Evolutionary conservation across 2,113 vertebrate species (phyloP).

Genomic region (Petrocephalus microphthalmus): DNA sequence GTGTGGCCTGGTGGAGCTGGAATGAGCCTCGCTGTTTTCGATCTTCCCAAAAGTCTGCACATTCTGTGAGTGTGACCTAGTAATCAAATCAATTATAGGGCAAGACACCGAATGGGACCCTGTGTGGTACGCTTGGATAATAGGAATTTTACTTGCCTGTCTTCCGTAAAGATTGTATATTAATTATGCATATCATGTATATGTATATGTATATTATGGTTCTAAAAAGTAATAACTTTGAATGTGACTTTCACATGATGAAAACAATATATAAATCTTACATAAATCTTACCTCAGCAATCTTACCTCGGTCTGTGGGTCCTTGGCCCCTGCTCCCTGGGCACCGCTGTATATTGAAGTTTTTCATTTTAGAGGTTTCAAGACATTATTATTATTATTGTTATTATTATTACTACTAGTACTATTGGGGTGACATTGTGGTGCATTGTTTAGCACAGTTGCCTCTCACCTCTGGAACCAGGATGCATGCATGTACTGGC

Average conservation of each 20-base stretch:
- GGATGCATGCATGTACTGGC: neutral
- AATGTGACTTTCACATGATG: neutral
- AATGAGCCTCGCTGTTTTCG: neutral
- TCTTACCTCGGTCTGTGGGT: too few species aligned
- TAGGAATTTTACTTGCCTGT: neutral
- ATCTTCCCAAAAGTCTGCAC: neutral
- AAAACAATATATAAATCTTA: neutral
- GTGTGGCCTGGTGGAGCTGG: neutral
- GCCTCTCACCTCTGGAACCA: neutral
- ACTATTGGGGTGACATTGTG: neutral
- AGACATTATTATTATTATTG: neutral
- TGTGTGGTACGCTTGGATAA: neutral
- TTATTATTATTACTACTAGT: neutral
- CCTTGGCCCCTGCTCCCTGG: too few species aligned
- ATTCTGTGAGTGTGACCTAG: neutral
- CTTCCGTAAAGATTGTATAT: neutral
- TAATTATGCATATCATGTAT: too few species aligned
- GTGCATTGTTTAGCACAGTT: neutral
- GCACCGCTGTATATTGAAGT: neutral
- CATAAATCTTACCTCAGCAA: too few species aligned
- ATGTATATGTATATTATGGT: neutral
- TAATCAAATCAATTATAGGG: neutral
- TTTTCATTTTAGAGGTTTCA: neutral
- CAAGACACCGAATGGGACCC: neutral
- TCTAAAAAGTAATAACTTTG: neutral